Evolutionary conservation across 2,888 invertebrate genomes (phyloP), one percentile per base, ranked within the genome.

Genomic region (Stenolophus ochropezus): DNA sequence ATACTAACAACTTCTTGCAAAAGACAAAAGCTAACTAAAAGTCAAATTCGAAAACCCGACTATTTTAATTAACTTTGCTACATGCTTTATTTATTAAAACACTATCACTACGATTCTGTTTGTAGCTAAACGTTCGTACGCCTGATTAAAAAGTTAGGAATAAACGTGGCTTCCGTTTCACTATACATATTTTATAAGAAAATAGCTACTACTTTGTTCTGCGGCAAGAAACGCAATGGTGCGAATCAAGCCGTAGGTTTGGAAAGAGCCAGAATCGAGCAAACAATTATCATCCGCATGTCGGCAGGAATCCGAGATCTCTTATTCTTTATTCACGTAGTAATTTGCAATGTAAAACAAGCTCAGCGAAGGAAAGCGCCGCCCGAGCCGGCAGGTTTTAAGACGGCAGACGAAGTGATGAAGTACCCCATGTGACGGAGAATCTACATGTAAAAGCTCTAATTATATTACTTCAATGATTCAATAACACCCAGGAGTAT

Each of bases 311-410:
- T 16, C 21, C 74, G 23, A 25, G 47, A 47, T 74, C 16, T 74
- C 74, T 74, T 74, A 47, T 74, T 51, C 74, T 74, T 74, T 74
- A 51, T 51, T 74, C 47, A 74, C 14, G 18, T 27, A n/a, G 51
- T 75, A 75, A 75, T 75, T 75, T 75, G 74, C 74, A 75, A 75
- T 75, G 74, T 53, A 75, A 75, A 75, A 51, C 74, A 6, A 33
- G 33, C 42, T 69, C 69, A 11, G 20, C 16, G 23, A 25, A 23
- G 25, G 25, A 61, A 25, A 18, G 21, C 56, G 14, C n/a, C 25
- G 61, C 23, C 23, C 25, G 61, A 61, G 25, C 25, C 61, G 61
- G 14, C 61, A 25, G 25, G 61, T 25, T 61, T 61, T 23, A 61
- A 61, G 61, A 61, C 11, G 61, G 61, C 23, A 61, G 61, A 61